phyloP scores from a whole-genome alignment of 2,797 vertebrate genomes.

The Lacerta agilis region DNA sequence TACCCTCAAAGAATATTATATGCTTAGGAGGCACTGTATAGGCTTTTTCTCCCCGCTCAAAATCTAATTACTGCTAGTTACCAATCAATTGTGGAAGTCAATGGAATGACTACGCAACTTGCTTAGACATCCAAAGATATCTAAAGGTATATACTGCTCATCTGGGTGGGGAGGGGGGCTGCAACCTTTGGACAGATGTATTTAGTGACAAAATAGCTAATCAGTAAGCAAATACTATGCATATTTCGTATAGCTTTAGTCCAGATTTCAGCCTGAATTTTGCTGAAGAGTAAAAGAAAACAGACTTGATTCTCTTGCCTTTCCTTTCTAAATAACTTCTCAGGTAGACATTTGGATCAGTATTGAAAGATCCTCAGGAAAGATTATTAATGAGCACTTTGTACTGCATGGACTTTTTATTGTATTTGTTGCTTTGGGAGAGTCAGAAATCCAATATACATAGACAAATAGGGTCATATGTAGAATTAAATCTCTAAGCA shows the following conservation, averaged over 20 bases:
- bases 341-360: background rate
- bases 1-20: too few species aligned
- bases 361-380: background rate
- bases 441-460: conserved; percentile 6
- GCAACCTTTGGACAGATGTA: background rate
- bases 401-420: background rate
- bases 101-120: background rate
- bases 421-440: conserved; percentile 28
- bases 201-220: background rate
- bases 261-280: background rate
- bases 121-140: background rate
- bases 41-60: background rate
- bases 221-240: background rate
- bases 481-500: background rate
- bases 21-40: too few species aligned
- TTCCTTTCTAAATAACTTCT: conserved; percentile 34
- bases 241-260: too few species aligned
- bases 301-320: conserved; percentile 22
- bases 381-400: background rate
- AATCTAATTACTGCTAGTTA: background rate
- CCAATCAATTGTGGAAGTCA: background rate
- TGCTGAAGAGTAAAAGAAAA: conserved; percentile 17
- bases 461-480: conserved; percentile 23
- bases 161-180: background rate
- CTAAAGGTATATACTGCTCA: background rate